Base-by-base conservation (phyloP, 2,797 vertebrate genomes). In the Myotis myotis region DNA sequence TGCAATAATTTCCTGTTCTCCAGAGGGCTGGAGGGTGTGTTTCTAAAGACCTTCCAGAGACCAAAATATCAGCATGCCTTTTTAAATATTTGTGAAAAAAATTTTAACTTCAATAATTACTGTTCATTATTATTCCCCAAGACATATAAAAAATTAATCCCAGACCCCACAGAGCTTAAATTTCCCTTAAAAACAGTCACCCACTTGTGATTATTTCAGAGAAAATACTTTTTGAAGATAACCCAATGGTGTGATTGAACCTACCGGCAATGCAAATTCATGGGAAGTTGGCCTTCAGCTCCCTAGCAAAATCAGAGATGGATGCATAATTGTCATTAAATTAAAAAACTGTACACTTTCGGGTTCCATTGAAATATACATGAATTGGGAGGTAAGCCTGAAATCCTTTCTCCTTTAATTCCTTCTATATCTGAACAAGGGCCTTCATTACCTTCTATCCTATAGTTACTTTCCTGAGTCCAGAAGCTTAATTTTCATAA, bases 151-250 rank as follows among this genome's bases (percentile, higher is more conserved):
- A 87, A 94, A 74, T 84, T 93, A 93, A 95, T 57, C 38, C 90
- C 86, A 84, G 87, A 70, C 85, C 9, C 71, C 38, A 95, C 70
- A 49, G 71, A 89, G 33, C 51, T 93, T 94, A 71, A 70, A 80
- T 91, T 81, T 79, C 30, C 47, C 71, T 86, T 95, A 81, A 93
- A 93, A 91, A 87, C 7, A 82, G 60, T 84, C 82, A 88, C 47
- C 8, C 60, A 86, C 44, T 71, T 93, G 12, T 80, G 68, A 51
- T 84, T 70, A 87, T 85, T 95, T 94, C 74, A 85, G 20, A 92
- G 89, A 62, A 96, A 94, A 85, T 82, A 49, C 23, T 93, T 90
- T 60, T 71, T 72, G 15, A 78, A 87, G 74, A 88, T 57, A 96
- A 95, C 13, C 2, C 84, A 86, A 47, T 49, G 19, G 22, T 75